phyloP scores from a whole-genome alignment of 2,888 invertebrate genomes.

The Microchrysa polita region DNA sequence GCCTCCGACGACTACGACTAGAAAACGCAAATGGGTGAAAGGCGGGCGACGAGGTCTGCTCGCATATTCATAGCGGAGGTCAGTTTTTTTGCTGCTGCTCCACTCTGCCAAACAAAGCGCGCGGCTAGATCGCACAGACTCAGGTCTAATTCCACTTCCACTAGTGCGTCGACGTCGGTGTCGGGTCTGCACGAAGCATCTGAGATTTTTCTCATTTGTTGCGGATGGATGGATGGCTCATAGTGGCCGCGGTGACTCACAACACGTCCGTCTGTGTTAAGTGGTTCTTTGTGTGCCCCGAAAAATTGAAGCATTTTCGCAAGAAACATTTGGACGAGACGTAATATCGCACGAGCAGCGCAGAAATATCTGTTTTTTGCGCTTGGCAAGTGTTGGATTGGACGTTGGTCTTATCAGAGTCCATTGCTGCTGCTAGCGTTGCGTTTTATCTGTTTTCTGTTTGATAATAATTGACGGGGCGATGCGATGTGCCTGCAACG shows the following conservation, averaged over 20 bases:
- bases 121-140: background rate
- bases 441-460: too few relatives aligned
- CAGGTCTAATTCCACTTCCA: background rate
- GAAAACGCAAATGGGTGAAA: constrained; percentile 16
- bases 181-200: background rate
- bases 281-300: background rate
- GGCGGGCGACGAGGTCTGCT: constrained; percentile 12
- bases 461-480: too few relatives aligned
- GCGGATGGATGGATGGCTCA: constrained; percentile 35
- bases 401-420: too few relatives aligned
- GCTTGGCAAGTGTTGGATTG: too few relatives aligned
- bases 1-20: too few relatives aligned
- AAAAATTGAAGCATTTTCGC: background rate
- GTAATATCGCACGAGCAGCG: too few relatives aligned
- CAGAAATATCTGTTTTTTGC: too few relatives aligned
- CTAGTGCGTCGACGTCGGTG: too few relatives aligned
- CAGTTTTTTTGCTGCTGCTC: background rate
- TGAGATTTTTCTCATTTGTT: constrained; percentile 29
- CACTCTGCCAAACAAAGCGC: too few relatives aligned
- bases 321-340: background rate
- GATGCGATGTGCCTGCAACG: too few relatives aligned
- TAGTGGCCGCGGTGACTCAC: constrained; percentile 21
- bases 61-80: background rate
- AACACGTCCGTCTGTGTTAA: background rate
- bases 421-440: too few relatives aligned